A percentile compares a stretch with the other conserved stretches of the same genome.
These are phyloP conservation scores for Nemotelus pantherinus DNA, from an alignment of 2,888 invertebrate species.

Conservation along the genomic window DNA sequence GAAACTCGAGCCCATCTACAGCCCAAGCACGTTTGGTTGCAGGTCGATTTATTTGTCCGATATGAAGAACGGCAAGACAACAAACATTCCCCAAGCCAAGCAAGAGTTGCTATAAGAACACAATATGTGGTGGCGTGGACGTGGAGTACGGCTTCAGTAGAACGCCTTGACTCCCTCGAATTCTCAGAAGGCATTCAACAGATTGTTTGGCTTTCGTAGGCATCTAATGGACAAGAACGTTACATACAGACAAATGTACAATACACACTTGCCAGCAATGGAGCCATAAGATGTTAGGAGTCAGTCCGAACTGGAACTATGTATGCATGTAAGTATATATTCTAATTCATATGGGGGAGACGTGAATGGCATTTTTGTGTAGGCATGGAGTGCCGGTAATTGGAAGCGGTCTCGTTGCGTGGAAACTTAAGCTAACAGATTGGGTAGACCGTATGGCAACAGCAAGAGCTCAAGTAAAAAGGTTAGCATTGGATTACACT, in stretches of 20 bases:
- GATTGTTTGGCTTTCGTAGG: constrained; percentile 38
- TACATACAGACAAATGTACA: background rate
- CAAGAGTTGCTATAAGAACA: background rate
- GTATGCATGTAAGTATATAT: background rate
- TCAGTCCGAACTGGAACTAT: no score
- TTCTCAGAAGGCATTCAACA: constrained; percentile 40
- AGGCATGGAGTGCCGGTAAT: constrained; percentile 31
- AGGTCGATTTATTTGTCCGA: constrained; percentile 2
- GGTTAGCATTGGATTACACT: background rate
- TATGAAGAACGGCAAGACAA: background rate
- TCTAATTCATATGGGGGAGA: constrained; percentile 22
- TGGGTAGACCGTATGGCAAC: constrained; percentile 37
- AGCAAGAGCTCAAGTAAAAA: constrained; percentile 6
- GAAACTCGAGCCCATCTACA: constrained; percentile 31
- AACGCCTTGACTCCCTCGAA: constrained; percentile 13
- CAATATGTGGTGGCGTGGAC: background rate
- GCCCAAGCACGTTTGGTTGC: constrained; percentile 22
- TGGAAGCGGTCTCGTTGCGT: constrained; percentile 29
- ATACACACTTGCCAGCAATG: no score
- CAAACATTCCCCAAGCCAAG: no score
- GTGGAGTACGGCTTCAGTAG: constrained; percentile 11
- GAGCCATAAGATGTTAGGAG: no score
- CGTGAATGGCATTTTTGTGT: constrained; percentile 33
- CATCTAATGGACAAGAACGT: constrained; percentile 19
- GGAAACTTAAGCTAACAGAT: background rate